Conservation (phyloP, 2,113 vertebrate genomes). For the Pavo muticus region DNA sequence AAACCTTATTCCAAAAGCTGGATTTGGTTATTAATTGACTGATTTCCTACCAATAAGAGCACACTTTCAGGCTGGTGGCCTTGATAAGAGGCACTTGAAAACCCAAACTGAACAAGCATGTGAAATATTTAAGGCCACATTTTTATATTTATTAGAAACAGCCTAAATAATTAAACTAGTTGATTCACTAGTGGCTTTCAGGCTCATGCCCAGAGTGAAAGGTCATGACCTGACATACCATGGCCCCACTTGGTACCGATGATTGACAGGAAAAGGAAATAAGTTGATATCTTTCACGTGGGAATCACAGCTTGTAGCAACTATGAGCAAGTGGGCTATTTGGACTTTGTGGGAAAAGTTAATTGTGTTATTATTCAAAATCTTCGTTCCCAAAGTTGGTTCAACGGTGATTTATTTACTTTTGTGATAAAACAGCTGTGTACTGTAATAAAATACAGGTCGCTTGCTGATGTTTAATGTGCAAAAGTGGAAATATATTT, state of each 20-base stretch:
- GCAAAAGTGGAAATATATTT: conserved; percentile 37
- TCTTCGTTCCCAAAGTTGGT: conserved; percentile 87
- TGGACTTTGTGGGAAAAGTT: conserved; percentile 90
- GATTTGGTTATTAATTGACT: conserved; percentile 37
- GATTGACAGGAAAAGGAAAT: conserved; percentile 93
- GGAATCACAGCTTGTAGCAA: conserved; percentile 94
- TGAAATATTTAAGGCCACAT: conserved; percentile 83
- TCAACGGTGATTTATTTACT: conserved; percentile 80
- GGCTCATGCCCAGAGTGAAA: conserved; percentile 85
- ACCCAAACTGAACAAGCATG: conserved; percentile 75
- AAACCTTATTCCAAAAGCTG: conserved; percentile 31
- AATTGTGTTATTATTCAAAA: conserved; percentile 84
- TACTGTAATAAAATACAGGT: conserved; percentile 67
- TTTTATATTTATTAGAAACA: conserved; percentile 88
- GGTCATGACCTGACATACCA: conserved; percentile 90
- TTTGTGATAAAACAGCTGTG: conserved; percentile 76
- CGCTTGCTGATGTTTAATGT: conserved; percentile 53
- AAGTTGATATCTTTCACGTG: conserved; percentile 92
- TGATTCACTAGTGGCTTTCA: conserved; percentile 87
- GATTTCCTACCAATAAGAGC: conserved; percentile 48
- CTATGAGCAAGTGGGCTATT: conserved; percentile 82
- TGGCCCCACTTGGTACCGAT: conserved; percentile 80
- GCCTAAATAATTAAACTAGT: conserved; percentile 86
- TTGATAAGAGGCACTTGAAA: conserved; percentile 54
- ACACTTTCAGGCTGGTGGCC: conserved; percentile 22